Base-by-base conservation (phyloP, 2,888 invertebrate species). In the Electrophaes corylata region DNA sequence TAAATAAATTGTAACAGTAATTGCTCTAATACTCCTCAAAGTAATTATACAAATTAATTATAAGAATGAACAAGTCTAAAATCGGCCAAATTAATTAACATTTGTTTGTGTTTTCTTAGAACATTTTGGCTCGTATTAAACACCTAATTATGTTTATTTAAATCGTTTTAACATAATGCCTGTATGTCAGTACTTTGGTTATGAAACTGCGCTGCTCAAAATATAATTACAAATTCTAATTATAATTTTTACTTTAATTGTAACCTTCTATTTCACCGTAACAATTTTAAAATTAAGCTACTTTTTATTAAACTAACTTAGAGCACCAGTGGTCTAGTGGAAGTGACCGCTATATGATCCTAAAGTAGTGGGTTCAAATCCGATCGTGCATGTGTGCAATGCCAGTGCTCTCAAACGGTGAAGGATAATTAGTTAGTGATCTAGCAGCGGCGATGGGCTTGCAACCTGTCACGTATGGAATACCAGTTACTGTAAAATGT, bases 1-100 rank as follows among this genome's bases (percentile, higher is more conserved):
- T 20, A 39, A 41, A 60, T 51, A 57, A 59, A 61, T 55, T 55
- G 37, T 11, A 49, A n/a, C 31, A 39, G 20, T 52, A 45, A 57
- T 40, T 56, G 58, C 54, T 62, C 50, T 58, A 43, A 55, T 54
- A 44, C 39, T 39, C 50, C 19, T 40, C 29, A 18, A 44, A 39
- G 19, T 45, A 40, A 53, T 53, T 49, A 37, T 48, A 43, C 20
- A 31, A 40, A 37, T 10, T 35, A 40, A 44, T 44, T 52, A 23
- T 44, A 45, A 40, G 45, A 49, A 54, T 54, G 53, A 40, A 44
- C 35, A 5, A 8, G 53, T 29, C 26, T 40, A 23, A 44, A 49
- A 53, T 53, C 39, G 37, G 33, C 12, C 8, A 11, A 37, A 44
- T n/a, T 40, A 47, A 53, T 26, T 41, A 14, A 19, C 23, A 45